Base-by-base conservation (phyloP, 1,140 invertebrate genomes). In the Stratiolaelaps scimitus region DNA sequence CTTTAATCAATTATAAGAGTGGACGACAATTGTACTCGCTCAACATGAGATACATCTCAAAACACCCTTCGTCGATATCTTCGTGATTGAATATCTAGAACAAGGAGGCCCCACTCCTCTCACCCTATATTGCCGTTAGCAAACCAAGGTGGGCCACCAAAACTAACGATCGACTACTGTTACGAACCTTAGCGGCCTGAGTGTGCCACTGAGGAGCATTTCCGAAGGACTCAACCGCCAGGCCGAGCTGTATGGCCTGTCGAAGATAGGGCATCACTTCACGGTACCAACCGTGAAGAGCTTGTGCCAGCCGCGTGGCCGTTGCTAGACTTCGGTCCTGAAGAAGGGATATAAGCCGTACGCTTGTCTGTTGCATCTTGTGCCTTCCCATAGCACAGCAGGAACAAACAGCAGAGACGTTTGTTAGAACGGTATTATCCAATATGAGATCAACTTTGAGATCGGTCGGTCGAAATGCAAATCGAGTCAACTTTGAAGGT, bases 291-390 rank as follows among this genome's bases (percentile, higher is more conserved):
- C 15, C 26, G 17, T 60, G 53, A 60, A 60, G 23, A 17, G 26
- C 34, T 10, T 60, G 53, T 15, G 53, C 53, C 17, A 60, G 23
- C 2, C 20, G 26, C 20, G 53, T 29, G 15, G 53, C 26, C 13
- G 34, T 17, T 15, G 34, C 15, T 26, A 60, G 15, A 23, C 53
- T 60, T 34, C 34, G 53, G 17, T 60, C 53, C 53, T 60, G 53
- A 26, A 60, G 53, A 23, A 60, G 53, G 15, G 53, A 17, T 23
- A 60, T 23, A 5, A 60, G 53, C 53, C 53, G 15, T 17, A 26
- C 53, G 26, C 53, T 60, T 26, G 34, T 60, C 53, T 60, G 53
- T 26, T n/a, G 17, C 53, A 60, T 60, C 20, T 60, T 60, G 34
- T 60, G 53, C 23, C 53, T 60, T 17, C 26, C 19, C 7, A 28